Evolutionary conservation across 1,140 invertebrate genomes (phyloP).

Genomic region (Anagrus nilaparvatae): DNA sequence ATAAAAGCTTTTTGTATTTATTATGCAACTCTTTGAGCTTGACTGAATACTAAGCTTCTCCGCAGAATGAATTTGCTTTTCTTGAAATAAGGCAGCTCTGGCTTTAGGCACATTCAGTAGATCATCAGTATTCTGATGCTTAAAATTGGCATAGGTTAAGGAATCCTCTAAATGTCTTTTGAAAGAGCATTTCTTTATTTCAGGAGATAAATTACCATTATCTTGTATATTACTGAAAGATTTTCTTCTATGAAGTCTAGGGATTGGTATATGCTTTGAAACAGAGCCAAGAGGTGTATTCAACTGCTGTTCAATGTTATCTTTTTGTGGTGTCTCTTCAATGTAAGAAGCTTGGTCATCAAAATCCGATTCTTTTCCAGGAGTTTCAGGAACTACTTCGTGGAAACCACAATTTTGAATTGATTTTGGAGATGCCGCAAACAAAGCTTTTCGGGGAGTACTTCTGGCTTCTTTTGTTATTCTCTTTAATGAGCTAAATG

Average conservation of each 20-base stretch:
- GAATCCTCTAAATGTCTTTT: constrained; percentile 24
- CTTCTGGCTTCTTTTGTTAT: constrained; percentile 20
- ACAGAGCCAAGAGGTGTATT: constrained; percentile 32
- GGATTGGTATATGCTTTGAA: constrained; percentile 22
- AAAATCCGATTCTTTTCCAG: constrained; percentile 19
- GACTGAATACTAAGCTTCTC: too few relatives aligned
- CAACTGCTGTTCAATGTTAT: constrained; percentile 20
- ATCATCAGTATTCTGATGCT: constrained; percentile 24
- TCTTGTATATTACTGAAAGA: constrained; percentile 15
- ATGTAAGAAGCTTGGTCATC: constrained; percentile 16
- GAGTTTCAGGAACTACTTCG: constrained; percentile 27
- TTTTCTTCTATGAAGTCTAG: constrained; percentile 28
- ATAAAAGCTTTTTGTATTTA: constrained; percentile 33
- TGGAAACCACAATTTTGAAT: too few relatives aligned
- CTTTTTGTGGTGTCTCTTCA: constrained; percentile 28
- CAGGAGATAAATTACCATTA: constrained; percentile 19
- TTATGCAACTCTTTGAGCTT: constrained; percentile 20
- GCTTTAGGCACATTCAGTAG: constrained; percentile 23
- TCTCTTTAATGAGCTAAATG: constrained; percentile 24
- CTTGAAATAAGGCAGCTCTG: constrained; percentile 32
- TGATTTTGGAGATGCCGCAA: constrained; percentile 8
- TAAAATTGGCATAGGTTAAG: constrained; percentile 9
- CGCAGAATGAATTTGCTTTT: constrained; percentile 15
- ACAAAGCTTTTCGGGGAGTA: constrained; percentile 19
- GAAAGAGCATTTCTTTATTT: constrained; percentile 18